phyloP scores from a whole-genome alignment of 2,888 invertebrate species.

The Mermis nigrescens region DNA sequence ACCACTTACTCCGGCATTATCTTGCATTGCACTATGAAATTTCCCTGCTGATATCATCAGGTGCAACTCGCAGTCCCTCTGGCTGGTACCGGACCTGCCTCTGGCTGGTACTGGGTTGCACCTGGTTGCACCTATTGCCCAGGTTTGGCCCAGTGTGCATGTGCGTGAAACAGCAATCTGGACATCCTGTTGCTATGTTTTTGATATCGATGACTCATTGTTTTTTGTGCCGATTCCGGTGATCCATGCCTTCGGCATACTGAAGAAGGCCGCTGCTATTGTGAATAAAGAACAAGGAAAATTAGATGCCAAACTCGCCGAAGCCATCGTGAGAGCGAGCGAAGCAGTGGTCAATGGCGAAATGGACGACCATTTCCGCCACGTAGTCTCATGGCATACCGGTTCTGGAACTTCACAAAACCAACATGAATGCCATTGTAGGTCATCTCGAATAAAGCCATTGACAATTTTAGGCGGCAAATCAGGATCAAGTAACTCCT shows the following conservation, averaged over 20 bases:
- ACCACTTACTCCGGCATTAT: too few relatives aligned
- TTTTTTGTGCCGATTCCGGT: slow-evolving; percentile 51
- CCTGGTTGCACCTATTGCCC: too few relatives aligned
- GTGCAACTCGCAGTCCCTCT: too few relatives aligned
- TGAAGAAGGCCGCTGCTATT: slow-evolving; percentile 92
- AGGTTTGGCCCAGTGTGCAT: too few relatives aligned
- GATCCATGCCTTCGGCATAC: slow-evolving; percentile 75
- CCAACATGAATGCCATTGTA: too few relatives aligned
- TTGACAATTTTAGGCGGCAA: slow-evolving; percentile 67
- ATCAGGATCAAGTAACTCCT: slow-evolving; percentile 82
- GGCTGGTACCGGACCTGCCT: too few relatives aligned
- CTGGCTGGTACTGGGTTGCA: too few relatives aligned
- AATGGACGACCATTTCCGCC: slow-evolving; percentile 80
- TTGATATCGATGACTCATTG: too few relatives aligned
- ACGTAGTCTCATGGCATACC: slow-evolving; percentile 98
- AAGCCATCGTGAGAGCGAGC: slow-evolving; percentile 70
- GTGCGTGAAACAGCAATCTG: too few relatives aligned
- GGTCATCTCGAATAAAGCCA: slow-evolving; percentile 67
- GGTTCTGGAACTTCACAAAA: slow-evolving; percentile 98
- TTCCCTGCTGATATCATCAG: too few relatives aligned
- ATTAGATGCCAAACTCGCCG: slow-evolving; percentile 63
- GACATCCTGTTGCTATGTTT: too few relatives aligned
- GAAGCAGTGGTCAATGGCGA: slow-evolving; percentile 80
- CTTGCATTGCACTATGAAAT: too few relatives aligned
- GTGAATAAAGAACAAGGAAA: slow-evolving; percentile 73